Base-by-base conservation (phyloP, 2,113 vertebrate genomes). In the Rhodinocichla rosea region DNA sequence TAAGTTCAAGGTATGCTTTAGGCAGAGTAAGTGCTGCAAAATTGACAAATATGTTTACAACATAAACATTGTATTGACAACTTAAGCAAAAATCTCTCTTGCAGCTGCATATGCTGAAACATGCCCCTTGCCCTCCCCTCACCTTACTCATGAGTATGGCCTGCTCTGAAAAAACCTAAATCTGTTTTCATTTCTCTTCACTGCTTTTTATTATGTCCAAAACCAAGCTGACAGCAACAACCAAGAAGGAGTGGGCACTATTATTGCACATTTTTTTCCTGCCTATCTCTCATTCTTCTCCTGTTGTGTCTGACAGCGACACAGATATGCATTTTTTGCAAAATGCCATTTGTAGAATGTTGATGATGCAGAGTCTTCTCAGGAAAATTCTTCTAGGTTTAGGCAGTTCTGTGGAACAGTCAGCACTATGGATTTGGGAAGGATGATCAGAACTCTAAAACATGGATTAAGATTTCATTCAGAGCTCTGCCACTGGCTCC, bases 11-110 rank as follows among this genome's bases (percentile, higher is more conserved):
- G 93, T 63, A 86, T 2, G 75, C 87, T 90, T 93, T 74, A 85
- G 87, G 78, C 82, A 90, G 65, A 49, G 42, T 45, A 67, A 87
- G 55, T 47, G 49, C 87, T 86, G 32, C 24, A 94, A 95, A 86
- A 83, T 56, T 93, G 79, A 90, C 56, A 83, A 88, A 83, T 83
- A 57, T 62, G 57, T 89, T 95, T 96, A 93, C 85, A 74, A 86
- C 73, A 91, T 85, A 91, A 95, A 76, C 44, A 63, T 74, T 63
- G 52, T 76, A 88, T 81, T 93, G 79, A 85, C 55, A 90, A 67
- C 30, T 83, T 67, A 27, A 76, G 39, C 35, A 94, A 94, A 90
- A 90, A 81, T 90, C 17, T 67, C 45, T 79, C 24, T 63, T 88
- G 59, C 59, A 88, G 33, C 30, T 80, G 24, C 21, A 32, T 55